Evolutionary conservation across 2,797 vertebrate genomes (phyloP).

Genomic region (Enteromius anoplus): DNA sequence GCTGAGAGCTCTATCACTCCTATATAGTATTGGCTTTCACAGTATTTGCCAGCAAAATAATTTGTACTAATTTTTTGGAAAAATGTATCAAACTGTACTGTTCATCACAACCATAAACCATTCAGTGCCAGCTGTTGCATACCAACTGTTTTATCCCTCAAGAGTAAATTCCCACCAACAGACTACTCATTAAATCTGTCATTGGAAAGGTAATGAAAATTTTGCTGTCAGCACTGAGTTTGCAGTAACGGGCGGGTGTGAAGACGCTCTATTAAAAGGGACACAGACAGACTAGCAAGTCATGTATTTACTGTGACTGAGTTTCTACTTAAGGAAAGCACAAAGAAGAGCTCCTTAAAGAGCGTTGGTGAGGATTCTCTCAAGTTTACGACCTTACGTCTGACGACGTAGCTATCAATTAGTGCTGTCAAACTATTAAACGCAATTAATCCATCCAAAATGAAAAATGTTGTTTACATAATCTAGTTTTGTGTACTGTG

Average conservation of each 20-base stretch:
- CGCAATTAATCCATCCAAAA: too few species aligned
- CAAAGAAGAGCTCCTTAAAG: background rate
- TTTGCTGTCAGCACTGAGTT: slow-evolving; percentile 44
- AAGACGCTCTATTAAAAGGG: slow-evolving; percentile 48
- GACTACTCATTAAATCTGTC: slow-evolving; percentile 67
- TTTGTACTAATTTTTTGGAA: slow-evolving; percentile 8
- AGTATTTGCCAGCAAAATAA: background rate
- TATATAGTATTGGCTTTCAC: background rate
- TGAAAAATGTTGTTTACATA: too few species aligned
- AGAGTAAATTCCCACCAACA: slow-evolving; percentile 49
- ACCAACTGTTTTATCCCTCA: slow-evolving; percentile 54
- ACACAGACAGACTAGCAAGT: slow-evolving; percentile 11
- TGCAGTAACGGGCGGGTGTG: slow-evolving; percentile 56
- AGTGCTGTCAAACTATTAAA: too few species aligned
- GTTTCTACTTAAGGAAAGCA: background rate
- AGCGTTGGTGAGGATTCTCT: background rate
- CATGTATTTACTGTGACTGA: background rate
- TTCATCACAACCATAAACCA: slow-evolving; percentile 51
- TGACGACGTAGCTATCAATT: background rate
- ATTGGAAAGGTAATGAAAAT: slow-evolving; percentile 67
- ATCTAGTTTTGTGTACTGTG: too few species aligned
- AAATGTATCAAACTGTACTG: slow-evolving; percentile 27
- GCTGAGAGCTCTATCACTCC: background rate
- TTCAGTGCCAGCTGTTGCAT: slow-evolving; percentile 20
- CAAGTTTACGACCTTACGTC: background rate